Base-by-base conservation (phyloP, 2,113 vertebrate species). In the Tragelaphus scriptus region DNA sequence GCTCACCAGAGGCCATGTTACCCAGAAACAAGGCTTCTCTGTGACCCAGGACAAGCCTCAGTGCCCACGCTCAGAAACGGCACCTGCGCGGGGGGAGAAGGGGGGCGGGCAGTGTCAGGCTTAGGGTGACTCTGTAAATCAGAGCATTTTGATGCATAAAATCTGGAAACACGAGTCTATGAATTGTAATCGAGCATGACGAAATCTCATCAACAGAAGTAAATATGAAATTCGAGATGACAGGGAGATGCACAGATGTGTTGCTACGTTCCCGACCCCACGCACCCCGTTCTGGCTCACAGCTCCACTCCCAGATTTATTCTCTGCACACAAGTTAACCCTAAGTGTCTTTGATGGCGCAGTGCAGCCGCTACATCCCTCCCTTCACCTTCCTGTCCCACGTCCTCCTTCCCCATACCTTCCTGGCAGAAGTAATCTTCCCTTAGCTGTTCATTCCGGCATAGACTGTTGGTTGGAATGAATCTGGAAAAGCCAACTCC, bases 141-240 rank as follows among this genome's bases (percentile, higher is more conserved):
- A 98, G 98, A 98, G 95, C 95, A 99, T 98, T 99, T 98, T 98
- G 97, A 97, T 98, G 98, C 98, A 98, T 97, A 98, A 98, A 98
- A 98, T 98, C 98, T 97, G 97, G 98, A 98, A 99, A 99, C 97
- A 98, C 0, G 94, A 98, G 97, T 93, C 98, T 98, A 98, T 99
- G 99, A 99, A 99, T 99, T 97, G 98, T 98, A 99, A 99, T 99
- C 96, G 98, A 98, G 98, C 99, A 98, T 98, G 98, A 99, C 96
- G 0, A 98, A 98, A 98, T 98, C 98, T 99, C 98, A 99, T 99
- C 99, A 99, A 92, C 98, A 98, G 98, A 98, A 99, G 99, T 99
- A 99, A 99, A 99, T 99, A 99, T 98, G 98, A 98, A 99, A 98
- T 94, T 97, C 32, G 81, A n/a, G 93, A 94, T 96, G 98, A 98